Evolutionary conservation across 2,113 vertebrate species (phyloP).

Genomic region (Colossoma macropomum): DNA sequence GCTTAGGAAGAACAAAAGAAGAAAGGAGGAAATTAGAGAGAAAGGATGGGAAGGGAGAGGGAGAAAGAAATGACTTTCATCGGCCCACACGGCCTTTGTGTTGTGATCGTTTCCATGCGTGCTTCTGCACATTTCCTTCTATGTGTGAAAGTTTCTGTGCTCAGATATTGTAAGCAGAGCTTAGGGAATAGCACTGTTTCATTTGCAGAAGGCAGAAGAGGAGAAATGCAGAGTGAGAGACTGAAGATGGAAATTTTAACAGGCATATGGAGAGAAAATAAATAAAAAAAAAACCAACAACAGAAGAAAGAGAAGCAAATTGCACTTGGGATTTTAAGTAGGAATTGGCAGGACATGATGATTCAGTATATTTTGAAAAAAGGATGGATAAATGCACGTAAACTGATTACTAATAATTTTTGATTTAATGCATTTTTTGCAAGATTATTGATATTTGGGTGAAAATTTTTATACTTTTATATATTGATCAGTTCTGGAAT

Average conservation of each 20-base stretch:
- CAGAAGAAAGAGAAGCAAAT: neutral
- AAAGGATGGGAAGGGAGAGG: neutral
- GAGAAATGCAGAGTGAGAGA: slow-evolving; percentile 23
- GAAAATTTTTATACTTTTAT: too few relatives aligned
- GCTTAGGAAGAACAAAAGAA: slow-evolving; percentile 40
- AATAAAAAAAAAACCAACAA: slow-evolving; percentile 12
- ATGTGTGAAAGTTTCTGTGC: slow-evolving; percentile 42
- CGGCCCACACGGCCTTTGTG: slow-evolving; percentile 43
- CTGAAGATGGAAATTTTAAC: slow-evolving; percentile 16
- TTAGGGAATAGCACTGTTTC: slow-evolving; percentile 43
- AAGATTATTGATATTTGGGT: too few relatives aligned
- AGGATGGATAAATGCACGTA: too few relatives aligned
- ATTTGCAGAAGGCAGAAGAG: slow-evolving; percentile 38
- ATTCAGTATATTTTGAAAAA: neutral
- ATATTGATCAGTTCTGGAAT: too few relatives aligned
- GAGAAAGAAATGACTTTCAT: slow-evolving; percentile 57
- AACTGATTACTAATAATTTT: too few relatives aligned
- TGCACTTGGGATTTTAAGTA: neutral
- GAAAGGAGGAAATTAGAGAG: slow-evolving; percentile 53
- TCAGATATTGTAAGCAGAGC: slow-evolving; percentile 40
- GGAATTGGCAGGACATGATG: neutral
- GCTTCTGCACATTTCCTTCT: slow-evolving; percentile 6
- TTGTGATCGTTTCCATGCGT: slow-evolving; percentile 25
- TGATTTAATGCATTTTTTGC: too few relatives aligned
- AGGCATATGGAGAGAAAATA: neutral